Evolutionary conservation across 2,113 vertebrate genomes (phyloP).

Genomic region (Pleuronectes platessa): DNA sequence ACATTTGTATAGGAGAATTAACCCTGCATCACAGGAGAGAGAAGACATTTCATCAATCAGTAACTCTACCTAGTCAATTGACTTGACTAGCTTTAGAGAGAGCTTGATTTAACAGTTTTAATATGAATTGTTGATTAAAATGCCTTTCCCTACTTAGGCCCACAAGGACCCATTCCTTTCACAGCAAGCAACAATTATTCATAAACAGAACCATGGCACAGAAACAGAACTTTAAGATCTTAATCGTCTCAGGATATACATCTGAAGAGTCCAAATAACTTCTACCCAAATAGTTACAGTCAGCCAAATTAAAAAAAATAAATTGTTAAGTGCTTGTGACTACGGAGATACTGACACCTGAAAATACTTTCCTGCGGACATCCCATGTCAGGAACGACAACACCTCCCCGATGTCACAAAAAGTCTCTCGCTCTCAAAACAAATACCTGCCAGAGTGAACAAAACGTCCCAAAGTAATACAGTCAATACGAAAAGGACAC

Average conservation of each 20-base stretch:
- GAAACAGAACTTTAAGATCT: constrained; percentile 33
- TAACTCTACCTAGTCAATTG: constrained; percentile 38
- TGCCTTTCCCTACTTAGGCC: constrained; percentile 30
- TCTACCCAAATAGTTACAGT: constrained; percentile 49
- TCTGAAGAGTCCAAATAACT: constrained; percentile 32
- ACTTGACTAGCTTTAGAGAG: constrained; percentile 24
- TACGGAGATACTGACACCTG: constrained; percentile 47
- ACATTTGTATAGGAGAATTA: constrained; percentile 10
- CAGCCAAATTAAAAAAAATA: constrained; percentile 42
- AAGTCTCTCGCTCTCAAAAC: constrained; percentile 24
- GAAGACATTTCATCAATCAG: constrained; percentile 39
- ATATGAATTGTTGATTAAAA: constrained; percentile 48
- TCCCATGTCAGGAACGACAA: constrained; percentile 14
- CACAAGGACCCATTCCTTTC: constrained; percentile 28
- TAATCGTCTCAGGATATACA: constrained; percentile 38
- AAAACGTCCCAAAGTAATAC: constrained; percentile 27
- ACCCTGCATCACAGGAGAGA: constrained; percentile 24
- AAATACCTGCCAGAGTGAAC: constrained; percentile 35
- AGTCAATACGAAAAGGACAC: constrained; percentile 29
- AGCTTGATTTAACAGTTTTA: constrained; percentile 26
- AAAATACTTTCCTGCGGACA: constrained; percentile 63
- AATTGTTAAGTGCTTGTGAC: constrained; percentile 47
- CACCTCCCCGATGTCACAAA: constrained; percentile 36
- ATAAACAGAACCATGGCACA: constrained; percentile 54
- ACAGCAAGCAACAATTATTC: constrained; percentile 36